Evolutionary conservation across 2,797 vertebrate species (phyloP).

Genomic region (Acrossocheilus fasciatus): DNA sequence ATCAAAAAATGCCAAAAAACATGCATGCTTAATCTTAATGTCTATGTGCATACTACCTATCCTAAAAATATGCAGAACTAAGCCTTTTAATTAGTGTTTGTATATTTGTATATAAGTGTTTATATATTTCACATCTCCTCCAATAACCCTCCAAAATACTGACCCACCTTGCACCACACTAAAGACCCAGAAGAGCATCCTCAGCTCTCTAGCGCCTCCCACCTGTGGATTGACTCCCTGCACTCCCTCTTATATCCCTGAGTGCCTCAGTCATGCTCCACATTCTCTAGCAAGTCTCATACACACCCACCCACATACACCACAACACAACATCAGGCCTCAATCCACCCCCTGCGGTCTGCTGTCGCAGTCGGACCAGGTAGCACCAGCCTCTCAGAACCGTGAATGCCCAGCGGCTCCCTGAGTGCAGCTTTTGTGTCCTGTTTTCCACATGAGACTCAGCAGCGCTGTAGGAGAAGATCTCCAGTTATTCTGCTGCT

Average conservation of each 20-base stretch:
- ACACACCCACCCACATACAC: slow-evolving; percentile 39
- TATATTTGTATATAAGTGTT: neutral
- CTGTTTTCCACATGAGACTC: slow-evolving; percentile 64
- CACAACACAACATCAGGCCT: slow-evolving; percentile 10
- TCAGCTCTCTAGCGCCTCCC: slow-evolving; percentile 50
- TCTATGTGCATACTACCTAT: neutral
- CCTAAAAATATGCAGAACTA: neutral
- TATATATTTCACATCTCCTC: neutral
- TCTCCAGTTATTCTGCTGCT: slow-evolving; percentile 12
- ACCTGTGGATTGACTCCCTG: slow-evolving; percentile 31
- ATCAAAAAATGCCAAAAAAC: neutral
- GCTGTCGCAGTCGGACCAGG: slow-evolving; percentile 49
- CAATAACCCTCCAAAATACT: neutral
- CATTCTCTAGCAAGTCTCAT: slow-evolving; percentile 27
- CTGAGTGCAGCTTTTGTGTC: slow-evolving; percentile 64
- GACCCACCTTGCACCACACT: slow-evolving; percentile 1
- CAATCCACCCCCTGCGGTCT: slow-evolving; percentile 52
- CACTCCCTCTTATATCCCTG: slow-evolving; percentile 26
- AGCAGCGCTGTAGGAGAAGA: slow-evolving; percentile 64
- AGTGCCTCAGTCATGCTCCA: slow-evolving; percentile 9
- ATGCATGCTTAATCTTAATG: neutral
- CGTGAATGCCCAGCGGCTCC: slow-evolving; percentile 71
- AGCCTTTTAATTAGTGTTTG: neutral
- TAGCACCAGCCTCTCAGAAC: slow-evolving; percentile 62
- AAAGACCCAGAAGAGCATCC: slow-evolving; percentile 3